Percentiles rank a stretch among this genome's conserved stretches.
Evolutionary conservation across 2,888 invertebrate species (phyloP).

Genomic region (Ypsolopha scabrella): DNA sequence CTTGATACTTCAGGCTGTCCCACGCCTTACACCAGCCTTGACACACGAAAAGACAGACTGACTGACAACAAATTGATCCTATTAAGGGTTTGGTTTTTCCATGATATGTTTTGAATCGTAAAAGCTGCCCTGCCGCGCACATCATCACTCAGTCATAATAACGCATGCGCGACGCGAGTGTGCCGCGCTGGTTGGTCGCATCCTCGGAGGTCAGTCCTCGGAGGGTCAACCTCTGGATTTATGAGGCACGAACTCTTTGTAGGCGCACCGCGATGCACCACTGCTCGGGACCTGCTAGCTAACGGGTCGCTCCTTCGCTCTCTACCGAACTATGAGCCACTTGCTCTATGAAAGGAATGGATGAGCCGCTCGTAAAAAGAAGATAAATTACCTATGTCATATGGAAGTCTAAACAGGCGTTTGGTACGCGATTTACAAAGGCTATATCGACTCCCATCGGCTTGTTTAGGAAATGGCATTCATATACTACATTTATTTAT

Average conservation of each 20-base stretch:
- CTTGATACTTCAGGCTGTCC: background rate
- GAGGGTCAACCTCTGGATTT: constrained; percentile 50
- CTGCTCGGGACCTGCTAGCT: constrained; percentile 27
- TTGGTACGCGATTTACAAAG: no score
- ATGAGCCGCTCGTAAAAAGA: background rate
- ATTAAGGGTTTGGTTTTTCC: background rate
- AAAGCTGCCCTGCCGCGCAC: background rate
- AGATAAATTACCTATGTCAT: no score
- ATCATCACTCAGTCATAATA: no score
- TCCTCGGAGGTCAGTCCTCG: constrained; percentile 11
- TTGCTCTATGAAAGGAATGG: constrained; percentile 10
- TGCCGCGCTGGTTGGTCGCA: background rate
- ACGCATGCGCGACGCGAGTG: no score
- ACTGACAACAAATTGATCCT: background rate
- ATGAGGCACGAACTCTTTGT: constrained; percentile 59
- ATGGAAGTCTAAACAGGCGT: no score
- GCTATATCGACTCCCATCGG: no score
- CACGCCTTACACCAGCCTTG: no score
- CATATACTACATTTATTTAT: no score
- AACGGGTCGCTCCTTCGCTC: constrained; percentile 17
- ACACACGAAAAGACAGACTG: no score
- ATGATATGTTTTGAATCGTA: no score
- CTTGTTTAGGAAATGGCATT: no score
- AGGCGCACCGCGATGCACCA: constrained; percentile 35
- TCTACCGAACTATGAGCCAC: constrained; percentile 28